Evolutionary conservation across 2,797 vertebrate genomes (phyloP), one percentile per base, ranked within the genome.

Genomic region (Anolis apletophallus): DNA sequence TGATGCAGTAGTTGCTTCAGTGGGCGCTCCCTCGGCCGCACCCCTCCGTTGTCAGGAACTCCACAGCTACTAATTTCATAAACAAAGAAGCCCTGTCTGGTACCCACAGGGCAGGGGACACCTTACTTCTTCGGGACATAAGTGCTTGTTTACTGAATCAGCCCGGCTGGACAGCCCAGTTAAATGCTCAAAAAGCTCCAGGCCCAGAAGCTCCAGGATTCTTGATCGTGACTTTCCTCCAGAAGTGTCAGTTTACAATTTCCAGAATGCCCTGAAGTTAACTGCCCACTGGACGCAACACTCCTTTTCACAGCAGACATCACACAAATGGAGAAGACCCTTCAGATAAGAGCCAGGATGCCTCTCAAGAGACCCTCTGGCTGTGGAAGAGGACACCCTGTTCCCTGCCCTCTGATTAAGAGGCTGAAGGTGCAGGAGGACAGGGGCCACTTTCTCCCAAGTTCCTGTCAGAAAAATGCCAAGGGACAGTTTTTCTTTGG

Each of bases 111-210:
- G 12, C 57, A 0, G 4, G 0, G 84, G 80, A 21, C 88, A 16
- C 85, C 12, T n/a, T 82, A 32, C 32, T 17, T 84, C 90, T 67
- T 16, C 1, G 77, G 5, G 83, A 90, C 87, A 84, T 10, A 50
- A 69, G 36, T 0, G 12, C 64, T 1, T 59, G 21, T 11, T 83
- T 64, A 10, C 79, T 81, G 19, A n/a, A n/a, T n/a, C n/a, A n/a
- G n/a, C n/a, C n/a, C n/a, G n/a, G 34, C 59, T 16, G 34, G 21
- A 7, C 19, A 14, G 29, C 19, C 71, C 36, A 34, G 21, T 11
- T 46, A 32, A 8, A 46, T 26, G 29, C 8, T 2, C 40, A 19
- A 46, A 50, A 19, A 17, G 2, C 4, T 64, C 59, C 59, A 46
- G 26, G 59, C 78, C 78, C 29, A 16, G 23, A 7, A 12, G 1